A percentile compares a stretch with the other conserved stretches of the same genome.
These are phyloP conservation scores for Eciton burchellii DNA, from an alignment of 1,140 invertebrate genomes.

Conservation along the genomic window DNA sequence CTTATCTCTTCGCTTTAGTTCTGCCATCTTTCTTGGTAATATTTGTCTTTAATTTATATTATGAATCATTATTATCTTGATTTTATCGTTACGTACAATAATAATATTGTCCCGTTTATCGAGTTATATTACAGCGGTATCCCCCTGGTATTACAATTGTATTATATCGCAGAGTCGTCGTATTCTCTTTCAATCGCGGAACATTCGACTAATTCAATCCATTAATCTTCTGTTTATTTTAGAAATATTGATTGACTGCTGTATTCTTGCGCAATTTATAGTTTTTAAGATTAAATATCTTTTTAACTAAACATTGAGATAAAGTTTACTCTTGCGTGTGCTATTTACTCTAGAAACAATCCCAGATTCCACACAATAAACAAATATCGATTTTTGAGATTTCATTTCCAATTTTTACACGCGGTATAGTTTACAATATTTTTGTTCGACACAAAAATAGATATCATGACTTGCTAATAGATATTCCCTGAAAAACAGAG, in stretches of 20 bases:
- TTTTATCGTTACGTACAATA: background rate
- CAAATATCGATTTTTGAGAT: background rate
- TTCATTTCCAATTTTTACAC: background rate
- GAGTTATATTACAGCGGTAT: background rate
- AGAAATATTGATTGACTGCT: background rate
- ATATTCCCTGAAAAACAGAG: slow-evolving; percentile 10
- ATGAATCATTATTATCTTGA: background rate
- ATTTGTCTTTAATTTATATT: slow-evolving; percentile 32
- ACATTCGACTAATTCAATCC: background rate
- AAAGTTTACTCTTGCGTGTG: background rate
- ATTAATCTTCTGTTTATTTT: background rate
- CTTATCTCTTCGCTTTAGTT: background rate
- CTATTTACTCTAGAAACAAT: background rate
- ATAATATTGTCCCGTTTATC: slow-evolving; percentile 5
- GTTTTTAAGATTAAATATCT: slow-evolving; percentile 14
- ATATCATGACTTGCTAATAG: background rate
- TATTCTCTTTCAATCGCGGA: background rate
- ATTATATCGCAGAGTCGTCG: background rate
- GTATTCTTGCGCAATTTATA: background rate
- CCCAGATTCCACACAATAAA: background rate
- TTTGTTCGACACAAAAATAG: background rate
- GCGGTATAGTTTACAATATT: background rate
- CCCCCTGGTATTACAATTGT: background rate
- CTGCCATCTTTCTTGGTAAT: background rate
- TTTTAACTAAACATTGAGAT: background rate